Evolutionary conservation across 2,797 vertebrate genomes (phyloP), one percentile per base, ranked within the genome.

Genomic region (Apogon hyalosoma): DNA sequence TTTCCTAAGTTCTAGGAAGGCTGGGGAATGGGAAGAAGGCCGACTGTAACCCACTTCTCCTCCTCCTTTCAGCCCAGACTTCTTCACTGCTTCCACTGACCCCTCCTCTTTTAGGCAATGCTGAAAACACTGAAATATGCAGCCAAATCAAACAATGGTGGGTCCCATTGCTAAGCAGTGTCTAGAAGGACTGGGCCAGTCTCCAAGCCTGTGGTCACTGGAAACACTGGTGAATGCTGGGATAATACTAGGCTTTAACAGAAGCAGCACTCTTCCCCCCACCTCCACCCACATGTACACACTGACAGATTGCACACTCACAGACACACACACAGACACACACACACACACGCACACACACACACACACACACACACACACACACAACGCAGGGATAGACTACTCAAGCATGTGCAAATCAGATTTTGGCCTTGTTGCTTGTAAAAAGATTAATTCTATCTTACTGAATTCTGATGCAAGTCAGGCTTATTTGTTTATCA

Each of bases 71-170:
- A 77, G 43, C 69, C 71, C 80, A 85, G 83, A 86, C 79, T 82
- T 68, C 69, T 84, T 79, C 90, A 85, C 88, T 85, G 88, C 90
- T 93, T 91, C 89, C 86, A 88, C 87, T 87, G 80, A 80, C 86
- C 87, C 83, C 91, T 86, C 90, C 92, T 92, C 82, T 90, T 85
- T 82, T 60, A 87, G 75, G 83, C 81, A 83, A 82, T 39, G 76
- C 73, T 89, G 74, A 92, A 92, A 94, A 94, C 94, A 93, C 90
- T 92, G 89, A 75, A 88, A 87, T 85, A 21, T 88, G 87, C 56
- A 82, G 93, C 93, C 94, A 93, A 94, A 92, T 87, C 85, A 93
- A 94, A 94, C 82, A 93, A 93, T 93, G 82, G 92, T 86, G 85
- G 86, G 86, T 91, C 93, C 93, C 94, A 90, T 87, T 89, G 88